These are phyloP conservation scores for Stenichneumon culpator DNA, from an alignment of 2,888 invertebrate species.

Conservation along the genomic window DNA sequence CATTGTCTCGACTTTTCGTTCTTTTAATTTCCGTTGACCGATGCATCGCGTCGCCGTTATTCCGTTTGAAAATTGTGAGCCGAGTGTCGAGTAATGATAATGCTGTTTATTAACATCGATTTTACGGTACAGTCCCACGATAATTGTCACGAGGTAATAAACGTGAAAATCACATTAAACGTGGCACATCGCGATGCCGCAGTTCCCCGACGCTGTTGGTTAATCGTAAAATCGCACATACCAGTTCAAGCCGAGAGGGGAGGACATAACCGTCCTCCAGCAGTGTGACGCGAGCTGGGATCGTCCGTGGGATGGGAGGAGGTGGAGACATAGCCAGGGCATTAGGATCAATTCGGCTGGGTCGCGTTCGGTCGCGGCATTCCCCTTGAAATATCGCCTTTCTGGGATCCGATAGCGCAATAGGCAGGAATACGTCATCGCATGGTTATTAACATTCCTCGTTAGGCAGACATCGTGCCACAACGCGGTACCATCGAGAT, in stretches of 20 bases:
- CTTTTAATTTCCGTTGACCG: neutral
- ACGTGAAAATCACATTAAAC: slow-evolving; percentile 42
- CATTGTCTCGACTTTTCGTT: too few species aligned
- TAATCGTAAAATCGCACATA: slow-evolving; percentile 46
- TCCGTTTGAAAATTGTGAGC: slow-evolving; percentile 1
- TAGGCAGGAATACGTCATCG: slow-evolving; percentile 50
- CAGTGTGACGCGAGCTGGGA: slow-evolving; percentile 13
- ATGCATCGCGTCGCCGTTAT: neutral
- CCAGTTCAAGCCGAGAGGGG: slow-evolving; percentile 20
- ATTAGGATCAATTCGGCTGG: slow-evolving; percentile 53
- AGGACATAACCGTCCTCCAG: slow-evolving; percentile 10
- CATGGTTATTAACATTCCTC: slow-evolving; percentile 50
- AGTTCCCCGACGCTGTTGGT: slow-evolving; percentile 4
- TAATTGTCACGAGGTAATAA: slow-evolving; percentile 26
- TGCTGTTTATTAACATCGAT: slow-evolving; percentile 18
- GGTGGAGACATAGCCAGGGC: slow-evolving; percentile 3
- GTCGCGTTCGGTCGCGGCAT: slow-evolving; percentile 41
- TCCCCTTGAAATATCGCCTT: slow-evolving; percentile 62
- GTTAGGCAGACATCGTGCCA: slow-evolving; percentile 32
- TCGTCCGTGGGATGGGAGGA: slow-evolving; percentile 19
- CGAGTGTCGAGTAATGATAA: slow-evolving; percentile 5
- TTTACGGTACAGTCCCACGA: slow-evolving; percentile 8
- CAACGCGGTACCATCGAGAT: slow-evolving; percentile 12
- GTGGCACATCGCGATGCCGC: neutral
- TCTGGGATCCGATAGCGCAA: slow-evolving; percentile 42